Conservation (phyloP, 1,140 invertebrate species). For the Drosophila carrolli region DNA sequence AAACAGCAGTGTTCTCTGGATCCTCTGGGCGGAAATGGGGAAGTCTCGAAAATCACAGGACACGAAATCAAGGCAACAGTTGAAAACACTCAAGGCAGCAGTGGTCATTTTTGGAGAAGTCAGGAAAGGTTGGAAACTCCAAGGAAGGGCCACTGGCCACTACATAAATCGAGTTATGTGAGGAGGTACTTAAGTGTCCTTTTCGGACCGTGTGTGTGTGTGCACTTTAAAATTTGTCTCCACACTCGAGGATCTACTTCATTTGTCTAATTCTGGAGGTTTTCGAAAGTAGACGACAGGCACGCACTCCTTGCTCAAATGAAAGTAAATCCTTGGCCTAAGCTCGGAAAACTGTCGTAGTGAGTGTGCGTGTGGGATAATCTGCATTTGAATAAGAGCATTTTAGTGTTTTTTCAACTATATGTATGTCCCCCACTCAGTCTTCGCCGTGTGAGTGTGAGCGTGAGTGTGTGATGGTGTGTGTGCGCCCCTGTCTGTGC, state of each 20-base stretch:
- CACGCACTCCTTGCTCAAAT: constrained; percentile 72
- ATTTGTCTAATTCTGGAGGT: constrained; percentile 78
- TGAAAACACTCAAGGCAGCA: constrained; percentile 19
- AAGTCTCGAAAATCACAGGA: constrained; percentile 14
- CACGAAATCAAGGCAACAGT: constrained; percentile 37
- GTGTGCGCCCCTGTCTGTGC: constrained; percentile 29
- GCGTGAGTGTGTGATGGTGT: constrained; percentile 10
- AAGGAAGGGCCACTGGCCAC: constrained; percentile 6
- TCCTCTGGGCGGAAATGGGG: background rate
- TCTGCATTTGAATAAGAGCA: constrained; percentile 84
- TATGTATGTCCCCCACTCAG: constrained; percentile 35
- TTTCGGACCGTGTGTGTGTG: constrained; percentile 22
- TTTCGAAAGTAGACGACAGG: constrained; percentile 42
- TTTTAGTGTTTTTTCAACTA: constrained; percentile 81
- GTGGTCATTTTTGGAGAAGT: constrained; percentile 30
- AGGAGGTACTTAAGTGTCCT: constrained; percentile 75
- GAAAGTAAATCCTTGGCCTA: constrained; percentile 80
- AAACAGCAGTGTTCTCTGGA: constrained; percentile 37
- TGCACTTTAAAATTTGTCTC: constrained; percentile 53
- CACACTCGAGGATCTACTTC: constrained; percentile 75
- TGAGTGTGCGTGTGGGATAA: constrained; percentile 63
- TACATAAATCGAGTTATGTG: constrained; percentile 79
- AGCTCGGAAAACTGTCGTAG: constrained; percentile 52
- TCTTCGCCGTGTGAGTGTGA: constrained; percentile 15
- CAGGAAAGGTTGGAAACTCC: constrained; percentile 11